Evolutionary conservation across 1,140 invertebrate genomes (phyloP).

Genomic region (Gyrodactylus salaris): DNA sequence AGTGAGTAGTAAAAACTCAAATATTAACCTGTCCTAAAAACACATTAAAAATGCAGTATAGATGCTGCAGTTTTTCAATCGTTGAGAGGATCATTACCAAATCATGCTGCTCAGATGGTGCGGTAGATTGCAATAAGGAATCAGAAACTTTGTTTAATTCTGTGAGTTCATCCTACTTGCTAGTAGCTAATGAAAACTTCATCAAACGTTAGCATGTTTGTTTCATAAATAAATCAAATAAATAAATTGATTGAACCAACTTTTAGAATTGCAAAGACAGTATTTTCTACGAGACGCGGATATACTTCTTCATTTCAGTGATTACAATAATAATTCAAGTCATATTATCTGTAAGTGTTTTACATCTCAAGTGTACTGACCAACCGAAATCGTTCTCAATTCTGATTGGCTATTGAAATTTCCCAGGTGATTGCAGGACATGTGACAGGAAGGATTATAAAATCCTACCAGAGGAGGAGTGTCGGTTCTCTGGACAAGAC

Average conservation of each 20-base stretch:
- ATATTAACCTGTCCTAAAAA: too few species aligned
- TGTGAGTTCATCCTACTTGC: not conserved
- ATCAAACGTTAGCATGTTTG: not conserved
- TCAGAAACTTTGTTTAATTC: too few species aligned
- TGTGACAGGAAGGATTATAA: not conserved
- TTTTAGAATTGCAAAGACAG: not conserved
- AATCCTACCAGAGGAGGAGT: not conserved
- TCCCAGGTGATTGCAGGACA: not conserved
- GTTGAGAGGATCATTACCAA: too few species aligned
- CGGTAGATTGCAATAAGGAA: too few species aligned
- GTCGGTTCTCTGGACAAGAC: not conserved
- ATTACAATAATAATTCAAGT: not conserved
- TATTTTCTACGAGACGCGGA: not conserved
- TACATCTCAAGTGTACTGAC: not conserved
- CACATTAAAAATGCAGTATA: too few species aligned
- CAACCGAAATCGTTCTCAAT: too few species aligned
- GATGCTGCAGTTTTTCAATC: too few species aligned
- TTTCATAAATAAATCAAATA: not conserved
- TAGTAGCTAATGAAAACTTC: not conserved
- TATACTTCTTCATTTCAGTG: not conserved
- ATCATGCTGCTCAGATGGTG: too few species aligned
- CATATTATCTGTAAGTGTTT: not conserved
- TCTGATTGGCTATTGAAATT: not conserved
- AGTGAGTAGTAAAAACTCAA: too few species aligned
- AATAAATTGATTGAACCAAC: not conserved